A percentile compares a stretch with the other conserved stretches of the same genome.
Evolutionary conservation across 2,888 invertebrate genomes (phyloP).

Genomic region (Hirtodrosophila cameraria): DNA sequence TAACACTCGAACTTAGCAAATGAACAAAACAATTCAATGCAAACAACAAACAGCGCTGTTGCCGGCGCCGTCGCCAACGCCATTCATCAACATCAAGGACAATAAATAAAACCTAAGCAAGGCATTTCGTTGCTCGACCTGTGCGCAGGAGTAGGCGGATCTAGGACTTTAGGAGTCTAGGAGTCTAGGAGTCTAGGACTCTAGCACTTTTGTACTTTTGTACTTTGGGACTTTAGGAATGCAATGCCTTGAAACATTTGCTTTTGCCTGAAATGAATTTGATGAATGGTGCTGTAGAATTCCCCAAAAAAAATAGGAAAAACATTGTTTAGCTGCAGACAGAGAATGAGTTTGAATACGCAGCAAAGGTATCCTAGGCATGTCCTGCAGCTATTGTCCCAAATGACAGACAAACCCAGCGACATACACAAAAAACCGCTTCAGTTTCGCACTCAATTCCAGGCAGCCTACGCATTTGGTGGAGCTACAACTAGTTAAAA

Average conservation of each 20-base stretch:
- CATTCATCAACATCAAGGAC: slow-evolving; percentile 69
- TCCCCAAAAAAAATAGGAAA: slow-evolving; percentile 11
- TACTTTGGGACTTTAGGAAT: slow-evolving; percentile 10
- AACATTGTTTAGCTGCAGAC: slow-evolving; percentile 23
- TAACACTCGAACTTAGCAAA: slow-evolving; percentile 1
- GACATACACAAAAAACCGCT: slow-evolving; percentile 17
- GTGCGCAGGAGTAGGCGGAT: slow-evolving; percentile 4
- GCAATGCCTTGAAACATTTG: slow-evolving; percentile 16
- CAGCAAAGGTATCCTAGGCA: background rate
- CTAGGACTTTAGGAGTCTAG: background rate
- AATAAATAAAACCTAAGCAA: slow-evolving; percentile 66
- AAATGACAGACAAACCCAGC: slow-evolving; percentile 1
- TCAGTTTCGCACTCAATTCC: slow-evolving; percentile 49
- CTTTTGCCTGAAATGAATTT: slow-evolving; percentile 40
- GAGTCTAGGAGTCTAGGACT: too few relatives aligned
- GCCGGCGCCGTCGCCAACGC: slow-evolving; percentile 20
- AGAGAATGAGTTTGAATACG: background rate
- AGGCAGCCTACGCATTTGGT: slow-evolving; percentile 3
- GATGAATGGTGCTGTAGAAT: slow-evolving; percentile 67
- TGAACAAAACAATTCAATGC: slow-evolving; percentile 23
- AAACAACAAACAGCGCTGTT: background rate
- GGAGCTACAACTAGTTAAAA: slow-evolving; percentile 44
- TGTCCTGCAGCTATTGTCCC: slow-evolving; percentile 11
- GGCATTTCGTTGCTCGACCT: background rate
- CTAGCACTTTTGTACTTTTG: too few relatives aligned